These are phyloP conservation scores for Chrosomus eos DNA, from an alignment of 2,797 vertebrate genomes.

Conservation along the genomic window DNA sequence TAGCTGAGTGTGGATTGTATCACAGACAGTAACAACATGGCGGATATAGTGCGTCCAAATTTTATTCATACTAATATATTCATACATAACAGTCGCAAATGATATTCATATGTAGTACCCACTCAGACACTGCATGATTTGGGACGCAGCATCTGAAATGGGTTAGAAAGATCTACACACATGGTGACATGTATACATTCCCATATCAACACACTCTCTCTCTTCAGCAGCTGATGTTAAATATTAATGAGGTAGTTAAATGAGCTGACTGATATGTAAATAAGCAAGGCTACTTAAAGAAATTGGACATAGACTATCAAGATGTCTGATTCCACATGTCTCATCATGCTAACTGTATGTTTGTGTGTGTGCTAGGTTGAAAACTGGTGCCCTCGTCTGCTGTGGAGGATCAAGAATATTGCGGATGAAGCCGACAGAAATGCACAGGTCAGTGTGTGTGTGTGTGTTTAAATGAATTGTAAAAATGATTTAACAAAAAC, in stretches of 20 bases:
- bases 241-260: not conserved
- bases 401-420: constrained; percentile 90
- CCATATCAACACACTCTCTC: constrained; percentile 51
- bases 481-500: too few species aligned
- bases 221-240: not conserved
- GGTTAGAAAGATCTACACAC: not conserved
- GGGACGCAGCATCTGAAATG: too few species aligned
- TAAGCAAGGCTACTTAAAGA: not conserved
- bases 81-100: too few species aligned
- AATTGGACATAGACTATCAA: too few species aligned
- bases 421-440: constrained; percentile 87
- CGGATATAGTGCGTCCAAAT: too few species aligned
- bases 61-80: too few species aligned
- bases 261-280: not conserved
- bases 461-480: not conserved
- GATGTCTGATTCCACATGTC: not conserved
- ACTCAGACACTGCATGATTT: too few species aligned
- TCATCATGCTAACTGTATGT: not conserved
- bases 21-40: too few species aligned
- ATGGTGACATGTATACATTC: constrained; percentile 67
- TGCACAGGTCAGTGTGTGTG: constrained; percentile 79
- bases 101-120: too few species aligned
- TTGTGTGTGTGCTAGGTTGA: constrained; percentile 83
- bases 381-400: constrained; percentile 98
- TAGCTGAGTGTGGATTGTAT: not conserved